These are phyloP conservation scores for Gavialis gangeticus DNA, from an alignment of 2,113 vertebrate genomes.

Conservation along the genomic window DNA sequence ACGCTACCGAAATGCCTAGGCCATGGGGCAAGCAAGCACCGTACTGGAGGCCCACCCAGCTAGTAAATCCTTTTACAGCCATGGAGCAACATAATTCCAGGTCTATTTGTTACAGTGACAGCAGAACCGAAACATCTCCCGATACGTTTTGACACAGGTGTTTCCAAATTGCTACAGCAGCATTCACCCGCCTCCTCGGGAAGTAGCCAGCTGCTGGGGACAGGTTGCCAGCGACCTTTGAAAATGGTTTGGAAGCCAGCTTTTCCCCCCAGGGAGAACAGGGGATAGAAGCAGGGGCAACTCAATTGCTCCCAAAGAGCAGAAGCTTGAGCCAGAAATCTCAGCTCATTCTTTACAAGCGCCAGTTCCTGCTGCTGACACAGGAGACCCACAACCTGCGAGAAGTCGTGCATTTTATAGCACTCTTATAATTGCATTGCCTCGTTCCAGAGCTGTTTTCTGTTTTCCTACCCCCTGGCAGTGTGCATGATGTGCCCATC, in stretches of 20 bases:
- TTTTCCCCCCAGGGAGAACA: neutral
- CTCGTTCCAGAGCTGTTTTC: neutral
- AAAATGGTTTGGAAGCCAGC: slow-evolving; percentile 16
- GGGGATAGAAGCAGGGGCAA: neutral
- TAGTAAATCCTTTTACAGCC: neutral
- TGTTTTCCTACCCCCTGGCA: neutral
- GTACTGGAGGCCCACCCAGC: too few species aligned
- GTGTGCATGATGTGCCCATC: neutral
- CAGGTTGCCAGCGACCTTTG: slow-evolving; percentile 53
- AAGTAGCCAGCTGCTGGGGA: slow-evolving; percentile 46
- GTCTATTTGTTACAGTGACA: rapidly evolving
- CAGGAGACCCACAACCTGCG: rapidly evolving
- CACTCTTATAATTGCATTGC: neutral
- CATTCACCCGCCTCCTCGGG: slow-evolving; percentile 40
- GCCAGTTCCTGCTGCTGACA: rapidly evolving
- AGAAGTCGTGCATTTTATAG: neutral
- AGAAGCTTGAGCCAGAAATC: neutral
- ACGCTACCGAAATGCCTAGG: neutral
- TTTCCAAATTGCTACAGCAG: slow-evolving; percentile 47
- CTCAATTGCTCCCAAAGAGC: neutral
- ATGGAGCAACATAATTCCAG: neutral
- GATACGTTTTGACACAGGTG: neutral
- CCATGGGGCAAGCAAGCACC: too few species aligned
- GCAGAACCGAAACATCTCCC: neutral
- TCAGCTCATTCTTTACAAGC: neutral